Conservation (phyloP, 2,113 vertebrate species). For the Oncorhynchus mykiss region DNA sequence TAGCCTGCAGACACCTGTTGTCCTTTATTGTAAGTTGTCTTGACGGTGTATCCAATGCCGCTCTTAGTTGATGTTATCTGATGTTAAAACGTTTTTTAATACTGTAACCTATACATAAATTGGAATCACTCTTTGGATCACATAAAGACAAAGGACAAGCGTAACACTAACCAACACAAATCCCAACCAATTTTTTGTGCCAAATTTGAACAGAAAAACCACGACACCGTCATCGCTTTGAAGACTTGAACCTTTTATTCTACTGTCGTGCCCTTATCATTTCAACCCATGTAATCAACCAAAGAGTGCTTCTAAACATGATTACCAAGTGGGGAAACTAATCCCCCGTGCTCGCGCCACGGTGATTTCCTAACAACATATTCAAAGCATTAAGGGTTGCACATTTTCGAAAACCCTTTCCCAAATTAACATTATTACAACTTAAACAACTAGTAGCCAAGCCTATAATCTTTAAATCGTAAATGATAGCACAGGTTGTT, state of each 20-base stretch:
- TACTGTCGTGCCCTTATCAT: background rate
- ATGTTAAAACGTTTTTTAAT: no score
- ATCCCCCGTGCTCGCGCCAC: background rate
- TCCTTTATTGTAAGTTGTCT: conserved; percentile 7
- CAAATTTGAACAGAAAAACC: background rate
- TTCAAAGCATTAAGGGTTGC: background rate
- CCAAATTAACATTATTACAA: background rate
- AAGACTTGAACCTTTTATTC: background rate
- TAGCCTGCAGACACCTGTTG: conserved; percentile 55
- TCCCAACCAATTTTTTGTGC: background rate
- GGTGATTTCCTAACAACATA: conserved; percentile 10
- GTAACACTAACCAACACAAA: background rate
- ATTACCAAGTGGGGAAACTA: conserved; percentile 10
- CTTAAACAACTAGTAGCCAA: background rate
- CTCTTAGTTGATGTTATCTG: background rate
- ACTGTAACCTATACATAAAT: no score
- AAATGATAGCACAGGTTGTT: background rate
- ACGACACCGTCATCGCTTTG: background rate
- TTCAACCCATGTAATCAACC: conserved; percentile 22
- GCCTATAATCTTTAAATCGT: background rate
- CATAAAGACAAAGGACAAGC: no score
- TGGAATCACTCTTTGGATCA: no score
- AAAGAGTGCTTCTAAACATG: conserved; percentile 17
- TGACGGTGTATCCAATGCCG: background rate
- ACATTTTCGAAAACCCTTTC: background rate